Percentiles rank a stretch among this genome's conserved stretches.
Evolutionary conservation across 2,797 vertebrate genomes (phyloP).

Genomic region (Ambastaia sidthimunki): DNA sequence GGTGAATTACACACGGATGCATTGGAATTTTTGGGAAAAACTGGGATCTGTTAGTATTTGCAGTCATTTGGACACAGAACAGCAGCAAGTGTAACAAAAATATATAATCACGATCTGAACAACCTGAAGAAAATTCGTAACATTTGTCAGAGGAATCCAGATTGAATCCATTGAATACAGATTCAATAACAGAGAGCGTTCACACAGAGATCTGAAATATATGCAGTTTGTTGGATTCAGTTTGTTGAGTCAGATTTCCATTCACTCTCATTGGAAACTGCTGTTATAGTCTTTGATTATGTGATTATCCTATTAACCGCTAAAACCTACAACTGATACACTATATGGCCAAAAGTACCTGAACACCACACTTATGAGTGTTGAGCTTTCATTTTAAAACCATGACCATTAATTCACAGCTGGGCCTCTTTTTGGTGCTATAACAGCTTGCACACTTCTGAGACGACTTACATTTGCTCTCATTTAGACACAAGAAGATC

Average conservation of each 20-base stretch:
- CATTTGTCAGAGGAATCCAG: slow-evolving; percentile 10
- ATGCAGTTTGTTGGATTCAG: not conserved
- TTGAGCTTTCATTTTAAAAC: not conserved
- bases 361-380: not conserved
- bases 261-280: not conserved
- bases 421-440: not conserved
- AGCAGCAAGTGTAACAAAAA: slow-evolving; percentile 16
- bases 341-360: slow-evolving; percentile 8
- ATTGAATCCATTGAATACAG: too few relatives aligned
- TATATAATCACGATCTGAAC: slow-evolving; percentile 16
- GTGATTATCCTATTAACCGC: not conserved
- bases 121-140: not conserved
- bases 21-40: not conserved
- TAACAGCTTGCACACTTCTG: not conserved
- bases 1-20: not conserved
- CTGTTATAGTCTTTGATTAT: not conserved
- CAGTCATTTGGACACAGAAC: not conserved
- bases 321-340: slow-evolving; percentile 7
- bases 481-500: not conserved
- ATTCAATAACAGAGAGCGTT: not conserved
- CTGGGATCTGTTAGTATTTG: not conserved
- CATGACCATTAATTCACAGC: not conserved
- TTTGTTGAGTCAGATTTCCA: not conserved
- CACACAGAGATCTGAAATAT: not conserved
- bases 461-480: not conserved